Percentiles rank a stretch among this genome's conserved stretches.
Evolutionary conservation across 53 echinoderm and acorn worm genomes (phyloP).

Genomic region (Stichopus horrens): DNA sequence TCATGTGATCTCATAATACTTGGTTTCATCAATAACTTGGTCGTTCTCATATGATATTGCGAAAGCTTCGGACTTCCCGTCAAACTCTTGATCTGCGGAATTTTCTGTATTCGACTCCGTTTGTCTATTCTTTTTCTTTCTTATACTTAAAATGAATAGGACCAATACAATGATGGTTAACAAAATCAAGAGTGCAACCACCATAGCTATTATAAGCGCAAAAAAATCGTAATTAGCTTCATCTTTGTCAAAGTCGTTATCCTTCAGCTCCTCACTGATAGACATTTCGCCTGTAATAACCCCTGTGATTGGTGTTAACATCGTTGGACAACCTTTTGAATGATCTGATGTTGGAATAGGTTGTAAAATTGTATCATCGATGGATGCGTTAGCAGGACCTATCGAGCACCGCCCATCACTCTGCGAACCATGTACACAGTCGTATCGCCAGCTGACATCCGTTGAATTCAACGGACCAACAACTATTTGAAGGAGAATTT

Average conservation of each 20-base stretch:
- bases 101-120: too few relatives aligned
- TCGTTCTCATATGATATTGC: too few relatives aligned
- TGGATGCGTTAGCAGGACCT: neutral
- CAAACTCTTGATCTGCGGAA: too few relatives aligned
- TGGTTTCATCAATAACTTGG: too few relatives aligned
- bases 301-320: neutral
- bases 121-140: neutral
- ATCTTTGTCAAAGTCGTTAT: neutral
- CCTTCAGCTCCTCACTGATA: neutral
- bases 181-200: neutral
- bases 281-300: neutral
- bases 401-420: neutral
- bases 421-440: neutral
- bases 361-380: neutral
- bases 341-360: neutral
- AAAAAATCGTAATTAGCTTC: neutral
- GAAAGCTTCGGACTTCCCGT: too few relatives aligned
- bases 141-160: neutral
- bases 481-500: neutral
- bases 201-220: neutral
- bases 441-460: neutral
- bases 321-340: neutral
- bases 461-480: neutral
- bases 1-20: too few relatives aligned
- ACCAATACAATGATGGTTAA: neutral